Percentiles rank a stretch among this genome's conserved stretches.
Evolutionary conservation across 1,140 invertebrate species (phyloP).

Genomic region (Leptinotarsa lineolata): DNA sequence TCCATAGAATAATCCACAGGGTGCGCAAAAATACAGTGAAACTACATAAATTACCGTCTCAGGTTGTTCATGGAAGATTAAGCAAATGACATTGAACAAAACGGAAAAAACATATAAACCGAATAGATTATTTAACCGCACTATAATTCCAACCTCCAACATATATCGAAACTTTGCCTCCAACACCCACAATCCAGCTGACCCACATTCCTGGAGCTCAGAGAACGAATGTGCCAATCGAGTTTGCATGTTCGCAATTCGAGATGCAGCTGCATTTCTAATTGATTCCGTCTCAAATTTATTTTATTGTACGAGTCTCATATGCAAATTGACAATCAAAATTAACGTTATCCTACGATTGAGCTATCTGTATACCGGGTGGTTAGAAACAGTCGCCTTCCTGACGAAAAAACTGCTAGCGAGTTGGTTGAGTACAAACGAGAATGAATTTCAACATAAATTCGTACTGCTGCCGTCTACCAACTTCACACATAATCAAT

Average conservation of each 20-base stretch:
- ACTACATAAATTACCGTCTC: too few species aligned
- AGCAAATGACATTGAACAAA: too few species aligned
- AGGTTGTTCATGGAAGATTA: too few species aligned
- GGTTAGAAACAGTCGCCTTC: neutral
- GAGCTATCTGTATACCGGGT: neutral
- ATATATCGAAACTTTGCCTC: neutral
- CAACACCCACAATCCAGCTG: neutral
- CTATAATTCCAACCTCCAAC: neutral
- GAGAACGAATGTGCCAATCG: slow-evolving; percentile 2
- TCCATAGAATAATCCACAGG: too few species aligned
- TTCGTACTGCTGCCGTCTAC: too few species aligned
- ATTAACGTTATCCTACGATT: neutral
- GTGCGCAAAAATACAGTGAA: too few species aligned
- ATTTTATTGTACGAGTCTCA: neutral
- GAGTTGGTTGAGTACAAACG: too few species aligned
- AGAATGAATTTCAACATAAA: too few species aligned
- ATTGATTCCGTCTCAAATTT: neutral
- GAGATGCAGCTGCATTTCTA: slow-evolving; percentile 5
- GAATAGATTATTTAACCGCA: neutral
- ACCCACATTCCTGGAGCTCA: neutral
- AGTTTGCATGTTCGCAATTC: neutral
- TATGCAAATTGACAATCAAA: neutral
- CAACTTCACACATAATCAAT: too few species aligned
- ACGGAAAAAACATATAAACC: too few species aligned
- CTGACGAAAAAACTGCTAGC: too few species aligned